Evolutionary conservation across 2,888 invertebrate genomes (phyloP).

Genomic region (Drosophila sordidula): DNA sequence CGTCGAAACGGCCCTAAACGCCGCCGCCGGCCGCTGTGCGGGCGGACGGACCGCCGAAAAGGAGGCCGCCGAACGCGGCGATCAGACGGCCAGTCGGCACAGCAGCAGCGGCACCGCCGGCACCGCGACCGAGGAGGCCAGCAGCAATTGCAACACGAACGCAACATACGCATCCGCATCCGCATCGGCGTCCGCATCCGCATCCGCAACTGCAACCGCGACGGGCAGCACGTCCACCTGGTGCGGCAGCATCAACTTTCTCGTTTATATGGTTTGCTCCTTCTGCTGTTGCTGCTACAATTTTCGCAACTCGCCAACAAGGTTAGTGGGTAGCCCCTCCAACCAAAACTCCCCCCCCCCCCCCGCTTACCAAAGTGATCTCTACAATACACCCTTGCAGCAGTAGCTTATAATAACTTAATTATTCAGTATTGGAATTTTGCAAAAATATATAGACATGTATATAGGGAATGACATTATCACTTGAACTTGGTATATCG

Average conservation of each 20-base stretch:
- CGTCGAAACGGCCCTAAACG: constrained; percentile 67
- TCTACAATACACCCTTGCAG: too few species aligned
- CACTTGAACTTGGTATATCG: too few species aligned
- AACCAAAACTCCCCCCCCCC: background rate
- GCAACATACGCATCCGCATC: constrained; percentile 38
- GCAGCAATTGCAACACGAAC: constrained; percentile 40
- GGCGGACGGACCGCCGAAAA: constrained; percentile 34
- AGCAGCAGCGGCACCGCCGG: constrained; percentile 63
- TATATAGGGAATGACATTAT: too few species aligned
- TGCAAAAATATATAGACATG: too few species aligned
- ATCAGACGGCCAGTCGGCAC: constrained; percentile 37
- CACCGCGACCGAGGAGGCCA: constrained; percentile 59
- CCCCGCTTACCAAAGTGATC: too few species aligned
- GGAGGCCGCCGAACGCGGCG: constrained; percentile 12
- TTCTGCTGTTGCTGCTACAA: constrained; percentile 84
- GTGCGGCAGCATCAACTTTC: constrained; percentile 81
- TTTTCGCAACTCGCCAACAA: constrained; percentile 82
- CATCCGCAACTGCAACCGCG: constrained; percentile 38
- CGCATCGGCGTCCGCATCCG: constrained; percentile 17
- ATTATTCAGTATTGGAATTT: too few species aligned
- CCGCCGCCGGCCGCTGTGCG: constrained; percentile 64
- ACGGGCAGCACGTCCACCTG: constrained; percentile 75
- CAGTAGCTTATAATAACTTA: too few species aligned
- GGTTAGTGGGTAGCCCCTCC: constrained; percentile 61
- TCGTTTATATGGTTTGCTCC: constrained; percentile 84